Evolutionary conservation across 2,113 vertebrate genomes (phyloP), one percentile per base, ranked within the genome.

Genomic region (Oreocharis arfaki): DNA sequence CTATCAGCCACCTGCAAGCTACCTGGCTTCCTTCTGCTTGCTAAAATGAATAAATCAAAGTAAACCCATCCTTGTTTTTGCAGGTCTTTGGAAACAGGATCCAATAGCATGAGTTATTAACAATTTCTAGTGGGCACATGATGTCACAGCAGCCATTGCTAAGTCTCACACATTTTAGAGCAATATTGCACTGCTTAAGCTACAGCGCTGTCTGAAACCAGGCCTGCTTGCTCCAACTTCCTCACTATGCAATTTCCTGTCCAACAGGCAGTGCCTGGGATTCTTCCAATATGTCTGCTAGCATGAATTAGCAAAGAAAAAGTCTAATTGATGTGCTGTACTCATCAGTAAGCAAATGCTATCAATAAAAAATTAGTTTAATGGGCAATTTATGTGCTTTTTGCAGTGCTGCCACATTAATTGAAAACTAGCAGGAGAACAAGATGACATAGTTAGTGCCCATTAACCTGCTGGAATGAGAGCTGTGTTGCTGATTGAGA

Each of bases 321-420:
- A 28, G 10, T 44, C 35, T 68, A 87, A 87, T 75, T 71, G 42
- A 64, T n/a, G 47, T 46, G 21, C 77, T 91, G 50, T 37, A 41
- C 41, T 74, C 44, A 50, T 74, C 57, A 35, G 44, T 59, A 87
- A 85, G 56, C 42, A 89, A 87, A 93, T 11, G 7, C 78, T 68
- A 75, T 68, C 56, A 57, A 60, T 87, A 65, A 91, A 82, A 90
- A 94, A 84, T 47, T 56, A 84, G 41, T 88, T 80, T 73, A 93
- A 81, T 52, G 47, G 44, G 41, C 13, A 6, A 81, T 94, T 86
- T 49, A 65, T 63, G 73, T 84, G 56, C 35, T 78, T 89, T 94
- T 59, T 84, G 49, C 69, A 80, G 35, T 69, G 16, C 76, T 74
- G 41, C 11, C 55, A 83, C 49, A 26, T 69, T 83, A 95, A 88